Conservation (phyloP, 2,797 vertebrate genomes). For the Avahi laniger region DNA sequence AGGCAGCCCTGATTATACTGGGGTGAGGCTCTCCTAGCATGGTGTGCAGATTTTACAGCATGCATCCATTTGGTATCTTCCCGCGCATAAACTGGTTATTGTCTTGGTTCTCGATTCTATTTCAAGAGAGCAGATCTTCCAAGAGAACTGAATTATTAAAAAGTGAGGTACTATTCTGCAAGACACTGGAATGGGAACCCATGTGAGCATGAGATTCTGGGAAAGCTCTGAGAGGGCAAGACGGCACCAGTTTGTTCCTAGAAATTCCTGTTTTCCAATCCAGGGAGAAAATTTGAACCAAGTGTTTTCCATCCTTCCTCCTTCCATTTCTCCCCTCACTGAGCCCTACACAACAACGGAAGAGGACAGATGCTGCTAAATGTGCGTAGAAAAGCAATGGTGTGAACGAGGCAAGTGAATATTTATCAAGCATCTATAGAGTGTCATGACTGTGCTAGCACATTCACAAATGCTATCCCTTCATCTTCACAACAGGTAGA, state of each 20-base stretch:
- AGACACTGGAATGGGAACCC: background rate
- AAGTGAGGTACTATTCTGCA: background rate
- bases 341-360: background rate
- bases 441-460: background rate
- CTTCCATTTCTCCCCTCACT: background rate
- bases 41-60: background rate
- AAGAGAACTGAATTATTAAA: background rate
- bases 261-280: background rate
- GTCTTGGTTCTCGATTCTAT: background rate
- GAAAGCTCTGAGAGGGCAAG: background rate
- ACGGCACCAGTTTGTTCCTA: background rate
- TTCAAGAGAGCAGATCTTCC: background rate
- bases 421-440: background rate
- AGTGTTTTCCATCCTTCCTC: background rate
- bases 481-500: background rate
- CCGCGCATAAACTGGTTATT: background rate
- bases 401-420: background rate
- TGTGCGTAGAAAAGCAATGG: background rate
- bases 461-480: background rate
- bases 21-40: background rate
- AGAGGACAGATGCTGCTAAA: background rate
- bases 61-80: background rate
- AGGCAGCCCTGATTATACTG: background rate
- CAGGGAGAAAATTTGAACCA: background rate
- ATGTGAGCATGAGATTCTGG: background rate